Evolutionary conservation across 2,888 invertebrate species (phyloP).

Genomic region (Mongoloraphidia duomilia): DNA sequence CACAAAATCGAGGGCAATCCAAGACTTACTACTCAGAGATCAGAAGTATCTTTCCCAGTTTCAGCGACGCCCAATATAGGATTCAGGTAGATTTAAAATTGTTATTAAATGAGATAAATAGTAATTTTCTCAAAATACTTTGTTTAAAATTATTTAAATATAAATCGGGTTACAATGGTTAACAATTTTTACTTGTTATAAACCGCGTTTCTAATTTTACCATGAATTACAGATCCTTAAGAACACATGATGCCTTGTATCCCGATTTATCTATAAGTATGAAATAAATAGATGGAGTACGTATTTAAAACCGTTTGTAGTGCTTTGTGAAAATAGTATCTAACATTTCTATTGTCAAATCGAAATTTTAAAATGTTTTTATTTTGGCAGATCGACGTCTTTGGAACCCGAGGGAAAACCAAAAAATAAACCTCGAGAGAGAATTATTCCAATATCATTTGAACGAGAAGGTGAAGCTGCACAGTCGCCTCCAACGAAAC

Average conservation of each 20-base stretch:
- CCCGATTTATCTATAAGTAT: too few relatives aligned
- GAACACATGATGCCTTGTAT: too few relatives aligned
- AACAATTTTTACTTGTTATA: not conserved
- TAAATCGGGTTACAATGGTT: not conserved
- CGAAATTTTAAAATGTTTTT: not conserved
- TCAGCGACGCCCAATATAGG: slow-evolving; percentile 20
- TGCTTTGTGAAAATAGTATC: too few relatives aligned
- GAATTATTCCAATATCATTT: slow-evolving; percentile 50
- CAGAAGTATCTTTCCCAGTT: slow-evolving; percentile 43
- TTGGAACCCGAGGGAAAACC: slow-evolving; percentile 35
- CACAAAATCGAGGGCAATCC: slow-evolving; percentile 35
- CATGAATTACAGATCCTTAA: too few relatives aligned
- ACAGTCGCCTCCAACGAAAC: slow-evolving; percentile 28
- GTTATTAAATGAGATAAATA: not conserved
- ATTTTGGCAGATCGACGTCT: slow-evolving; percentile 33
- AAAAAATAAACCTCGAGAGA: slow-evolving; percentile 35
- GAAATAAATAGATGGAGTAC: too few relatives aligned
- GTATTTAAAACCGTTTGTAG: too few relatives aligned
- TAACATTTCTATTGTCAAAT: not conserved
- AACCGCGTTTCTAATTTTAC: not conserved
- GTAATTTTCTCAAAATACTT: not conserved
- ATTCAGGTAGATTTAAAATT: slow-evolving; percentile 1
- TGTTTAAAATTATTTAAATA: not conserved
- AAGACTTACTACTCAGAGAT: slow-evolving; percentile 32
- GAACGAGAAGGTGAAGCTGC: slow-evolving; percentile 26